Percentiles rank a stretch among this genome's conserved stretches.
phyloP scores from a whole-genome alignment of 2,797 vertebrate genomes.

The Paramormyrops hopkinsi region DNA sequence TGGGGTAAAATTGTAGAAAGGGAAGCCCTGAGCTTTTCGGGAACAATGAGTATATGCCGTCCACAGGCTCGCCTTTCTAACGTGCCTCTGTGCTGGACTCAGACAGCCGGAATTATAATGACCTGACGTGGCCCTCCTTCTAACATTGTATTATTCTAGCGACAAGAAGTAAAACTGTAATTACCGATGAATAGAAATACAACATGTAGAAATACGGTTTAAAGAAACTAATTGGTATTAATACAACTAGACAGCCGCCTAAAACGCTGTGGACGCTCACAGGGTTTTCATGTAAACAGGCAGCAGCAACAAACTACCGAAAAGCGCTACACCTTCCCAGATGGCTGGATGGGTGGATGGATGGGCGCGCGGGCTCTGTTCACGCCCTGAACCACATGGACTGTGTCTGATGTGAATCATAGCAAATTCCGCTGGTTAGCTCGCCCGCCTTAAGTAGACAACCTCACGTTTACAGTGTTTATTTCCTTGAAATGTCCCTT shows the following conservation, averaged over 20 bases:
- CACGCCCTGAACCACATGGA: neutral
- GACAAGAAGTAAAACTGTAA: neutral
- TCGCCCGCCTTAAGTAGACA: neutral
- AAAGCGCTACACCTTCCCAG: neutral
- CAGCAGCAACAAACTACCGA: neutral
- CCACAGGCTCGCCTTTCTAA: conserved; percentile 6
- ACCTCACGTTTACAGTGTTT: neutral
- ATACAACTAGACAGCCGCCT: neutral
- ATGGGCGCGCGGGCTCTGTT: neutral
- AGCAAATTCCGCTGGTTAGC: neutral
- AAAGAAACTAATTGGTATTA: neutral
- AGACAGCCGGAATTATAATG: neutral
- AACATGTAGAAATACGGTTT: neutral
- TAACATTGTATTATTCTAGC: neutral
- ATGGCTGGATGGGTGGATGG: neutral
- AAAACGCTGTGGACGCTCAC: neutral
- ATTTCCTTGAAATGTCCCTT: conserved; percentile 7
- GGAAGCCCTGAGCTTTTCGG: neutral
- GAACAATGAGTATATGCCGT: conserved; percentile 23
- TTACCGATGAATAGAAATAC: neutral
- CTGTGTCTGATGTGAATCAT: conserved; percentile 10
- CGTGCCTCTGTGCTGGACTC: neutral
- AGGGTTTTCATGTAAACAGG: neutral
- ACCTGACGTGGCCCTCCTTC: neutral
- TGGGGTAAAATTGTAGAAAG: neutral